A percentile compares a stretch with the other conserved stretches of the same genome.
Conservation (phyloP, 2,797 vertebrate species). For the Malacoraja senta region DNA sequence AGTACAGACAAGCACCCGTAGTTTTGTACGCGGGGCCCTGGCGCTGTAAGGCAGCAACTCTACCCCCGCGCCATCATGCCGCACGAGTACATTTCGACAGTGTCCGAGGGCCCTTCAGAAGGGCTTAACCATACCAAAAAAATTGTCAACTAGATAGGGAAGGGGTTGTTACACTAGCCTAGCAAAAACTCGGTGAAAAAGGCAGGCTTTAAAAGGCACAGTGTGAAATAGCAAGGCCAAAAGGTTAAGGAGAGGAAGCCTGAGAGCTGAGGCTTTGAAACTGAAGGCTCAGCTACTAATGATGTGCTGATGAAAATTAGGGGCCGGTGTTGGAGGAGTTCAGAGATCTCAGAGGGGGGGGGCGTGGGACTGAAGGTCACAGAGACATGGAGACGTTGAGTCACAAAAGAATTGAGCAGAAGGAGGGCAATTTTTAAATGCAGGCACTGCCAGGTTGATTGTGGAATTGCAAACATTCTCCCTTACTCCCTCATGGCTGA, state of each 20-base stretch:
- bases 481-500: no score
- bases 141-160: not conserved
- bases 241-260: not conserved
- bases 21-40: no score
- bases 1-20: no score
- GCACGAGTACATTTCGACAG: no score
- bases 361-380: no score
- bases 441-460: not conserved
- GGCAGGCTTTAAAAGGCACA: not conserved
- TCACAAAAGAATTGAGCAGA: not conserved
- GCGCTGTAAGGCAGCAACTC: no score
- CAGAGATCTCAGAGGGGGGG: not conserved
- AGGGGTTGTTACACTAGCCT: no score
- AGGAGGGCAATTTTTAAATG: not conserved
- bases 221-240: not conserved
- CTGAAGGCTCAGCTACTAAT: not conserved
- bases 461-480: not conserved
- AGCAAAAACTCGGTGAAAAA: no score
- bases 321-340: not conserved
- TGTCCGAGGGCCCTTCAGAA: not conserved
- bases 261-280: no score
- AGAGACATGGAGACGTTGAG: not conserved
- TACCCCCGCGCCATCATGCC: no score
- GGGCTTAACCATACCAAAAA: not conserved
- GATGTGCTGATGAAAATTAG: not conserved